Base-by-base conservation (phyloP, 2,888 invertebrate genomes). In the Petrophora chlorosata region DNA sequence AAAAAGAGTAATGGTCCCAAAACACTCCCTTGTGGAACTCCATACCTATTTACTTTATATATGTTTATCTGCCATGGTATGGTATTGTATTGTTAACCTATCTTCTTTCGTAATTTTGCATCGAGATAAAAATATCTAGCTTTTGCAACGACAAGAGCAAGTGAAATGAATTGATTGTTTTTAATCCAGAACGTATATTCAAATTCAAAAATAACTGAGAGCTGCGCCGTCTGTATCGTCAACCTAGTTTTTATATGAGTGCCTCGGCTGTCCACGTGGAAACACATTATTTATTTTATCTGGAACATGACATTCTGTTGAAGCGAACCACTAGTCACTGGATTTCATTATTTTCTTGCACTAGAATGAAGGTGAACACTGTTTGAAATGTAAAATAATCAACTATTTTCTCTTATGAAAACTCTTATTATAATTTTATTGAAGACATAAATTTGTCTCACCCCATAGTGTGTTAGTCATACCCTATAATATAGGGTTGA, bases 281-380 rank as follows among this genome's bases (percentile, higher is more conserved):
- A 61, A 59, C 50, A 53, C 53, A 61, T 64, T 48, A 61, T 69
- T 65, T 63, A 61, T 59, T 56, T 54, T 56, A 63, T 65, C 45
- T 65, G 54, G 58, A 61, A 59, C 63, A 48, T 63, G 53, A 56
- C 61, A 53, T 56, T 59, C 59, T 47, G 19, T 54, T 48, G 59
- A 59, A 66, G 39, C 41, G 41, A 23, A 13, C 7, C 15, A 49
- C 32, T 41, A 39, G 15, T 19, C 16, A 28, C 34, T 16, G 35
- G 10, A 16, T 33, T 26, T 45, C 35, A 38, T 30, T 40, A 40
- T n/a, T n/a, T n/a, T n/a, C n/a, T n/a, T n/a, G n/a, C n/a, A n/a
- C n/a, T n/a, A n/a, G n/a, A n/a, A n/a, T n/a, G n/a, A n/a, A n/a
- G n/a, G n/a, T n/a, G n/a, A n/a, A n/a, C n/a, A n/a, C n/a, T n/a